phyloP scores from a whole-genome alignment of 2,888 invertebrate genomes.

The Cantharis flavilabris region DNA sequence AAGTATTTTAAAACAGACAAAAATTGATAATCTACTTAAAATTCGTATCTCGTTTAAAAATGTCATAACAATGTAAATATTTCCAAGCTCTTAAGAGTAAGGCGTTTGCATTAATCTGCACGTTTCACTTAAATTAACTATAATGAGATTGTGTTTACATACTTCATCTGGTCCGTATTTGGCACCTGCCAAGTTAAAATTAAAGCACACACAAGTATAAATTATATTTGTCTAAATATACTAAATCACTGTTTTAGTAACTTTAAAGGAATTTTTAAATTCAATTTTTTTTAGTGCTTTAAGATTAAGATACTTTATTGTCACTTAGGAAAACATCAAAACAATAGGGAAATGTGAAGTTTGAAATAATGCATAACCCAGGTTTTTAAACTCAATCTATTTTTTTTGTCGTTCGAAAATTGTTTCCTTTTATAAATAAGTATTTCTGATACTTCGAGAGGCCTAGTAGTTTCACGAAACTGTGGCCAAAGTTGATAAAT shows the following conservation, averaged over 20 bases:
- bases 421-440: neutral
- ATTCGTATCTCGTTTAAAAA: neutral
- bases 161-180: constrained; percentile 6
- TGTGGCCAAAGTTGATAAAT: neutral
- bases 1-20: neutral
- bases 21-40: neutral
- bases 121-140: constrained; percentile 12
- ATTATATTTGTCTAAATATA: neutral
- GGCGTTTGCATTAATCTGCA: neutral
- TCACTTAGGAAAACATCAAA: neutral
- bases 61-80: neutral
- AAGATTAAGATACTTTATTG: neutral
- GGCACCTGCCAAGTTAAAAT: constrained; percentile 3
- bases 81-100: neutral
- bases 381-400: neutral
- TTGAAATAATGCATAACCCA: neutral
- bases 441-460: neutral
- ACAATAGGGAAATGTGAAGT: neutral
- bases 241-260: neutral
- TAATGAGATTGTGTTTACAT: constrained; percentile 7
- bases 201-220: neutral
- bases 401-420: neutral
- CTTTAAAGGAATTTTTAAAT: too few species aligned
- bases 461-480: neutral
- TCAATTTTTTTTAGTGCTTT: too few species aligned